Conservation (phyloP, 2,113 vertebrate genomes). For the Columba livia region DNA sequence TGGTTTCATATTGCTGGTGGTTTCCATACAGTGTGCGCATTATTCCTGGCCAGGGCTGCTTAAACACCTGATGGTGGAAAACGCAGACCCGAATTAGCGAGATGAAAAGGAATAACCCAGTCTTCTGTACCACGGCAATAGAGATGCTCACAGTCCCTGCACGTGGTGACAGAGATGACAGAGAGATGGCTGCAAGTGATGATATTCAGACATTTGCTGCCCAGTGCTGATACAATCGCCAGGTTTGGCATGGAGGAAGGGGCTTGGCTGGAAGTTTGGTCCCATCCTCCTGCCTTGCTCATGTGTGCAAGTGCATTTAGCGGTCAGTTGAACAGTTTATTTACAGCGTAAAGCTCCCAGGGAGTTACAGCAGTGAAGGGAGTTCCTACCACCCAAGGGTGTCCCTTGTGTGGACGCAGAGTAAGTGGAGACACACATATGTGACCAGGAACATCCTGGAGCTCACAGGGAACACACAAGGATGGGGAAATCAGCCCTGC, state of each 20-base stretch:
- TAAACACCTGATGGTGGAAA: conserved; percentile 85
- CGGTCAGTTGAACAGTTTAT: background rate
- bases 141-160: background rate
- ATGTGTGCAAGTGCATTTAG: background rate
- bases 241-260: background rate
- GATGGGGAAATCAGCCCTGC: background rate
- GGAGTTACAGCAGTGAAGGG: rapidly evolving
- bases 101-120: background rate
- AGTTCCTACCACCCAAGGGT: background rate
- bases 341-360: background rate
- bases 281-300: background rate
- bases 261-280: background rate
- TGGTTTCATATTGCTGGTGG: conserved; percentile 88
- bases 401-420: background rate
- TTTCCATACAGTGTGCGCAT: conserved; percentile 93
- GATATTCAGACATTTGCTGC: background rate
- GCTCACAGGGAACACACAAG: background rate
- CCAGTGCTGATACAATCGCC: background rate
- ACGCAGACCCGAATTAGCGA: background rate
- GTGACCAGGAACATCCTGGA: background rate
- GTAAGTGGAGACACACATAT: background rate
- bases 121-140: rapidly evolving
- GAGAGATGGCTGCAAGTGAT: rapidly evolving
- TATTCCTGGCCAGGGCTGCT: conserved; percentile 97
- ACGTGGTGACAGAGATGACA: rapidly evolving